Evolutionary conservation across 2,888 invertebrate species (phyloP).

Genomic region (Ichneumoninae sp.): DNA sequence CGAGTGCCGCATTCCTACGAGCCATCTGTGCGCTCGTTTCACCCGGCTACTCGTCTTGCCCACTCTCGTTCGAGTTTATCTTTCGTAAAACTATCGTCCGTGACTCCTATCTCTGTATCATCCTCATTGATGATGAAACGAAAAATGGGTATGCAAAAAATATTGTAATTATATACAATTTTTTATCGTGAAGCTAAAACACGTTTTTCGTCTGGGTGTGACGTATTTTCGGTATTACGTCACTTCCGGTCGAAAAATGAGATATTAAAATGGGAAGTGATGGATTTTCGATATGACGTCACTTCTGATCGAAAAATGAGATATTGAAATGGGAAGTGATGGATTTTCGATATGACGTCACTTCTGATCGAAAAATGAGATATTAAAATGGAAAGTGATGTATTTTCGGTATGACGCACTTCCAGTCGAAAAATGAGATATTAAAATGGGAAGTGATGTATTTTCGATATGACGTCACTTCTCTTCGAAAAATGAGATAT

Average conservation of each 20-base stretch:
- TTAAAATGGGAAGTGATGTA: neutral
- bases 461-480: too few relatives aligned
- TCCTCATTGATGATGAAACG: neutral
- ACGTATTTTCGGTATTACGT: neutral
- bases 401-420: too few relatives aligned
- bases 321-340: neutral
- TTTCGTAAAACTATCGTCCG: neutral
- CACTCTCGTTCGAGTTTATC: neutral
- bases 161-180: neutral
- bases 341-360: too few relatives aligned
- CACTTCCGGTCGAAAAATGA: neutral
- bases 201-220: neutral
- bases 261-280: too few relatives aligned
- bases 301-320: too few relatives aligned
- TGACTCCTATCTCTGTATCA: neutral
- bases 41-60: conserved; percentile 4
- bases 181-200: neutral
- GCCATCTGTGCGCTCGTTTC: conserved; percentile 21
- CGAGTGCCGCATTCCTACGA: conserved; percentile 37
- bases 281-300: too few relatives aligned
- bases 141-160: neutral
- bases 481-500: too few relatives aligned
- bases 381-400: neutral
- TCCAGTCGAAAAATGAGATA: neutral
- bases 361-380: too few relatives aligned